Evolutionary conservation across 2,888 invertebrate species (phyloP), one percentile per base, ranked within the genome.

Genomic region (Panopea generosa): DNA sequence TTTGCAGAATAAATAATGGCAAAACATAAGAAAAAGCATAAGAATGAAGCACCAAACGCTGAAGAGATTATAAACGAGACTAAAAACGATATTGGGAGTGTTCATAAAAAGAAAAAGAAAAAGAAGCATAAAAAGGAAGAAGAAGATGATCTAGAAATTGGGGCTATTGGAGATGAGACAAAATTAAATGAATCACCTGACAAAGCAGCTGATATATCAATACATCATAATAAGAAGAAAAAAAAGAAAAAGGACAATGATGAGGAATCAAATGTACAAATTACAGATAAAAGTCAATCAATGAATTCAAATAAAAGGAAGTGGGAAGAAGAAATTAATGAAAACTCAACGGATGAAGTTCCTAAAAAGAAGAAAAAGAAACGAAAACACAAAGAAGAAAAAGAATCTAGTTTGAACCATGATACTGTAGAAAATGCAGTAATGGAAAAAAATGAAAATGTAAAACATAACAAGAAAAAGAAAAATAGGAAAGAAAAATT

Each of bases 281-380:
- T 6, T n/a, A 18, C 45, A 45, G 16, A 18, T 18, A 20, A 45
- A 4, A 11, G 6, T 7, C 33, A 7, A 7, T 33, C 33, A 33
- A 33, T 33, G 33, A n/a, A 45, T 9, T 18, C 45, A 9, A 45
- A 45, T 45, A 45, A 18, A 45, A 20, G 16, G 6, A 20, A 45
- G 45, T 9, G 11, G 11, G 33, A 4, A 33, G 33, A 33, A 7
- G 33, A 20, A 45, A 45, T 18, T n/a, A 45, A 4, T 9, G 16
- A 45, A 3, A 4, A 20, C 6, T 9, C 6, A 16, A n/a, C 16
- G 33, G 60, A 62, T 2, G 49, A 40, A 45, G 52, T 40, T n/a
- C 57, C 59, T 4, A 57, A 56, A 24, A 62, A 63, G 53, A 74
- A 77, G 11, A 38, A 76, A 69, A 61, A 67, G 69, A 65, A 72